These are phyloP conservation scores for Gambusia yucatana DNA, from an alignment of 2,797 vertebrate genomes.

Conservation along the genomic window DNA sequence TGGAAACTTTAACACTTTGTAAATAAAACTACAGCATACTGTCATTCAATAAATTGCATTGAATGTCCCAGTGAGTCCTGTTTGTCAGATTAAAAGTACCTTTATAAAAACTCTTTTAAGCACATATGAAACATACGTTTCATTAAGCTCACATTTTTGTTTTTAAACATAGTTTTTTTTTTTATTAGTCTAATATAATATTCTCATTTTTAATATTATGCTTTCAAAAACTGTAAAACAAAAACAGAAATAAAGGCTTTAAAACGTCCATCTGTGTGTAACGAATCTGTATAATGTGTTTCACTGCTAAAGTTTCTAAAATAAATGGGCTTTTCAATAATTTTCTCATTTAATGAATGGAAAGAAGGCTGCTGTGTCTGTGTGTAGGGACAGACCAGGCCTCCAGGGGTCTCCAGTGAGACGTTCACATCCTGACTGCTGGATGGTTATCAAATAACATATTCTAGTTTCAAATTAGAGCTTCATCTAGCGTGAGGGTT, in stretches of 20 bases:
- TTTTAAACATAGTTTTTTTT: background rate
- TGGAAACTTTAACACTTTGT: background rate
- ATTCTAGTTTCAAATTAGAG: conserved; percentile 20
- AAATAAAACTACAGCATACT: background rate
- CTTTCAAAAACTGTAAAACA: background rate
- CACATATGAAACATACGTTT: background rate
- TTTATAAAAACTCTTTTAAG: background rate
- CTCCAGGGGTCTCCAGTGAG: conserved; percentile 37
- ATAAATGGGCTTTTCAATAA: background rate
- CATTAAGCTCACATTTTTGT: background rate
- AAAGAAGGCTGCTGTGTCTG: background rate
- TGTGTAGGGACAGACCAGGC: background rate
- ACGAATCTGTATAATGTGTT: background rate
- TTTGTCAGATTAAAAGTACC: background rate
- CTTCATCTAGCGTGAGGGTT: background rate
- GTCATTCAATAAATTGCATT: background rate
- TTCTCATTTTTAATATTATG: background rate
- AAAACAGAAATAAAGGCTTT: background rate
- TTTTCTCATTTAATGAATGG: background rate
- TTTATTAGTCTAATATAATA: background rate
- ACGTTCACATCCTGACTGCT: background rate
- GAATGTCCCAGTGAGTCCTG: background rate
- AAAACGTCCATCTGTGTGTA: background rate
- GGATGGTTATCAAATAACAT: conserved; percentile 23
- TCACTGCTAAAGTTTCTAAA: background rate